Base-by-base conservation (phyloP, 2,888 invertebrate species). In the Blomia tropicalis region DNA sequence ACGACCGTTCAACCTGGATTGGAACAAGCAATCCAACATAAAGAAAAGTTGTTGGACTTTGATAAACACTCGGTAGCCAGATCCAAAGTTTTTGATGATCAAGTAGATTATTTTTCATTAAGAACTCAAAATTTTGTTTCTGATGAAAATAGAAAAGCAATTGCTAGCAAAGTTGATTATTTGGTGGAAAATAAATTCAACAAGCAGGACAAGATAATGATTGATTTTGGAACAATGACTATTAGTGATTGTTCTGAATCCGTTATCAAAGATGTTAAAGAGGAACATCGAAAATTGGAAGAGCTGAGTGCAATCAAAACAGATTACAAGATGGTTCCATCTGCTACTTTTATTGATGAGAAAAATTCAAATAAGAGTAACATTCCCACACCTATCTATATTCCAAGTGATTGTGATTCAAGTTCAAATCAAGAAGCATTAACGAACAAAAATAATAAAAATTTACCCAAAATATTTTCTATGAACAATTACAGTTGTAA, bases 91-190 rank as follows among this genome's bases (percentile, higher is more conserved):
- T 87, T 86, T 51, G 95, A 96, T 73, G 95, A 95, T 72, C 90
- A 95, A 72, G 82, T 84, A 66, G 95, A 95, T 73, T 95, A 95
- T 74, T 96, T 88, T 70, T 68, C 70, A 73, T 81, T 82, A 70
- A 79, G 83, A 36, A 82, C 81, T 70, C 86, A 85, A 67, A 83
- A 83, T 27, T 95, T 92, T 90, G 76, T 91, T 23, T 82, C 81
- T 43, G 77, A 81, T 5, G 76, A 76, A 7, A 86, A 90, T 72
- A 78, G 82, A 60, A 56, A 65, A 56, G 62, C 61, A 3, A 43
- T 67, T 29, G 58, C 58, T 60, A 77, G 81, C 54, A 78, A 81
- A 64, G 79, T 83, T 63, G 83, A 85, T 70, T 80, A 81, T 65
- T 73, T 84, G 64, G 78, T 82, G 23, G 81, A 82, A 0, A 78